Conservation (phyloP, 2,797 vertebrate species). For the Parauchenoglanis ngamensis region DNA sequence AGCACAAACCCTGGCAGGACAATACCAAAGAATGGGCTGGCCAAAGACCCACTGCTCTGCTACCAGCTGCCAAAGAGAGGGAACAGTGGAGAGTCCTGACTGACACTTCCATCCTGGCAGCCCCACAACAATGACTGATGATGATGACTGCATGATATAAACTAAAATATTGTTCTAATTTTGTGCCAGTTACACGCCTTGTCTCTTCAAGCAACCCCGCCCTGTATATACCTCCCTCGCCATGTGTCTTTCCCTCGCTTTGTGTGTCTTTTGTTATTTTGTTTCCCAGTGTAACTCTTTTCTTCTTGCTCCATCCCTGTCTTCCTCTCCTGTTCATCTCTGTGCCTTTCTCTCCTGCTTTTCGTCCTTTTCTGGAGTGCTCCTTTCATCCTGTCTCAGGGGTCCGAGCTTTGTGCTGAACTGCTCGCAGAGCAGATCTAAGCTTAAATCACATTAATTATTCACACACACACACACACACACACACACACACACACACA, state of each 20-base stretch:
- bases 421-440: constrained; percentile 46
- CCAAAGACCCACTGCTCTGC: neutral
- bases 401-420: constrained; percentile 26
- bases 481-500: constrained; percentile 28
- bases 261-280: neutral
- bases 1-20: neutral
- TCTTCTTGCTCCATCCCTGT: neutral
- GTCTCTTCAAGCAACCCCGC: neutral
- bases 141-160: neutral
- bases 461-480: constrained; percentile 35
- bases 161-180: no score
- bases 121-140: neutral
- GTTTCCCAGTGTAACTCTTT: neutral
- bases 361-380: neutral
- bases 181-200: no score
- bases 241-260: neutral
- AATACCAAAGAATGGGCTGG: neutral
- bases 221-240: neutral
- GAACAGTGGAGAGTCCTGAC: neutral
- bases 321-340: neutral
- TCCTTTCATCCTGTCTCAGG: constrained; percentile 27
- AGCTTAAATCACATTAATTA: constrained; percentile 53
- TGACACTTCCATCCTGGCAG: constrained; percentile 3
- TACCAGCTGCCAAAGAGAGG: neutral
- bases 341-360: neutral